A percentile compares a stretch with the other conserved stretches of the same genome.
Conservation (phyloP, 2,113 vertebrate species). For the Recurvirostra avosetta region DNA sequence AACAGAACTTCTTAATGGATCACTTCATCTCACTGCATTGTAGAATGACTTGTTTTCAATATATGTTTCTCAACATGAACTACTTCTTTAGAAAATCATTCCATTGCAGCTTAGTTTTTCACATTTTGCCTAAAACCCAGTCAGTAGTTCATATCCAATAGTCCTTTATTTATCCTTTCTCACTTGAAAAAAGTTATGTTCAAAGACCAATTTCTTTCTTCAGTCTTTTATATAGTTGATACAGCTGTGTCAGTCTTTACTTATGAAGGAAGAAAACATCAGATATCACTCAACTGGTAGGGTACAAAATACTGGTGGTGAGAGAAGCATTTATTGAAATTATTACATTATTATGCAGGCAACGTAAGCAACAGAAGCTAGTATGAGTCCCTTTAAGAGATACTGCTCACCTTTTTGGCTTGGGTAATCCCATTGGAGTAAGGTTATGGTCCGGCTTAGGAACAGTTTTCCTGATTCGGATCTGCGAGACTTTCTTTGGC, state of each 20-base stretch:
- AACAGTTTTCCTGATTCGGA: slow-evolving; percentile 88
- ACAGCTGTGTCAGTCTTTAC: background rate
- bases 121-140: background rate
- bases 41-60: background rate
- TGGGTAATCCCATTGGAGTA: slow-evolving; percentile 95
- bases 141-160: background rate
- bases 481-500: slow-evolving; percentile 90
- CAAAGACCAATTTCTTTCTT: background rate
- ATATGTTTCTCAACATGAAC: background rate
- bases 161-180: background rate
- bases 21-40: background rate
- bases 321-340: background rate
- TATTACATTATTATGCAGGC: background rate
- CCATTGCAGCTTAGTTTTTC: background rate
- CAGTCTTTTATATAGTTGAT: background rate
- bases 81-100: background rate
- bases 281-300: background rate
- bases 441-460: slow-evolving; percentile 87
- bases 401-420: slow-evolving; percentile 87
- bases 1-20: background rate
- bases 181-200: background rate
- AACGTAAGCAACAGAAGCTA: background rate
- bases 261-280: background rate
- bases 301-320: background rate
- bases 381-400: background rate